Evolutionary conservation across 2,888 invertebrate species (phyloP).

Genomic region (Drosophila sordidula): DNA sequence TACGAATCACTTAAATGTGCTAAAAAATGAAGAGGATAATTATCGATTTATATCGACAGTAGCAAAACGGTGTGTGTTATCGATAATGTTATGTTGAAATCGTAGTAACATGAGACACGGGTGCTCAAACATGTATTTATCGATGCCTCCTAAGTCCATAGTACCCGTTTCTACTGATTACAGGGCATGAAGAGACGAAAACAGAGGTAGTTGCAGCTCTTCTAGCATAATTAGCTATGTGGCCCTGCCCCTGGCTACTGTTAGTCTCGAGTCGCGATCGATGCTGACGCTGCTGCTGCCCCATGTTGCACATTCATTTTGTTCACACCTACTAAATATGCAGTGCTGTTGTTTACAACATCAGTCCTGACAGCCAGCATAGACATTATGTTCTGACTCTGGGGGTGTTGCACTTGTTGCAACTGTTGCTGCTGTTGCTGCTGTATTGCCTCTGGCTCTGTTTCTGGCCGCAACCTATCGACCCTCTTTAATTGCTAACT

Average conservation of each 20-base stretch:
- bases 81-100: no score
- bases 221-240: conserved; percentile 65
- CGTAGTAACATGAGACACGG: no score
- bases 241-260: conserved; percentile 60
- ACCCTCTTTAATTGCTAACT: conserved; percentile 69
- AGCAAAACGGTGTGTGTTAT: no score
- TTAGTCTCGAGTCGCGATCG: conserved; percentile 47
- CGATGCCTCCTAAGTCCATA: no score
- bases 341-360: conserved; percentile 75
- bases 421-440: conserved; percentile 4
- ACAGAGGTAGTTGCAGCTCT: not conserved
- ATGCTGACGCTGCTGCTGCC: conserved; percentile 17
- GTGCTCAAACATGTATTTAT: no score
- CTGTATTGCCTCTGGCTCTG: not conserved
- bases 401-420: conserved; percentile 34
- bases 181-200: not conserved
- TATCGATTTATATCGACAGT: no score
- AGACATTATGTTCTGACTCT: conserved; percentile 37
- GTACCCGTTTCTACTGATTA: not conserved
- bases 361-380: conserved; percentile 46
- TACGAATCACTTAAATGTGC: no score
- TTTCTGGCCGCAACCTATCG: conserved; percentile 7
- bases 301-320: conserved; percentile 70
- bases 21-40: no score
- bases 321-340: conserved; percentile 82